Evolutionary conservation across 2,888 invertebrate species (phyloP).

Genomic region (Meandrusa payeni): DNA sequence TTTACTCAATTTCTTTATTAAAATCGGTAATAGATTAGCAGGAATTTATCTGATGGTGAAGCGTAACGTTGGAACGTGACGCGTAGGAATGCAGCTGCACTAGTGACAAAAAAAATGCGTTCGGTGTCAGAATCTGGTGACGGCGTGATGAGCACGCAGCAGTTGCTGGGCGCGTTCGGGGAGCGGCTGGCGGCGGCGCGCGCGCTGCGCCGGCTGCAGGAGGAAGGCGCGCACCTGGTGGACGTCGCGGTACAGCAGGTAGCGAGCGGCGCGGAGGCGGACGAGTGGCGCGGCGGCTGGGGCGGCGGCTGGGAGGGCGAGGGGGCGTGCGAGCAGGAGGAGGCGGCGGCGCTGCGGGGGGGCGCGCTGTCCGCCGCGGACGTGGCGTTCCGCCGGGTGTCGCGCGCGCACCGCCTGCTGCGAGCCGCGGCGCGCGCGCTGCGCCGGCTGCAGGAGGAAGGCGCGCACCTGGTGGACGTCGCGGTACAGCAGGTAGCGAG

Average conservation of each 20-base stretch:
- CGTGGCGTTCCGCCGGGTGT: slow-evolving; percentile 62
- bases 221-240: slow-evolving; percentile 31
- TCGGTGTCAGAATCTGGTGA: slow-evolving; percentile 40
- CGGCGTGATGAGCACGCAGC: slow-evolving; percentile 56
- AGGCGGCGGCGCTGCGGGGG: slow-evolving; percentile 42
- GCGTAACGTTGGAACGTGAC: no score
- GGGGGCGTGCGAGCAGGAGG: slow-evolving; percentile 34
- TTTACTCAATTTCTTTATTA: no score
- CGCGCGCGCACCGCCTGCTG: slow-evolving; percentile 46
- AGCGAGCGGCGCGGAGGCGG: slow-evolving; percentile 11
- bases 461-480: slow-evolving; percentile 29
- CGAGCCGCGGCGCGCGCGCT: slow-evolving; percentile 40
- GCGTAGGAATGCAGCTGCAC: no score
- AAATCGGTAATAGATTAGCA: no score
- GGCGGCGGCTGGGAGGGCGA: slow-evolving; percentile 46
- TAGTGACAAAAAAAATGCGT: no score
- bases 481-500: slow-evolving; percentile 35
- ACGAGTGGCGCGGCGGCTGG: neutral
- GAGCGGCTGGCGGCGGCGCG: slow-evolving; percentile 90
- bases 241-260: slow-evolving; percentile 53
- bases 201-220: slow-evolving; percentile 84
- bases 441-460: slow-evolving; percentile 32
- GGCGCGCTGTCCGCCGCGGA: slow-evolving; percentile 59
- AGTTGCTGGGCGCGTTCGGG: slow-evolving; percentile 85
- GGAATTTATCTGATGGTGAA: no score